Percentiles rank a stretch among this genome's conserved stretches.
Conservation (phyloP, 2,113 vertebrate species). For the Fregetta grallaria region DNA sequence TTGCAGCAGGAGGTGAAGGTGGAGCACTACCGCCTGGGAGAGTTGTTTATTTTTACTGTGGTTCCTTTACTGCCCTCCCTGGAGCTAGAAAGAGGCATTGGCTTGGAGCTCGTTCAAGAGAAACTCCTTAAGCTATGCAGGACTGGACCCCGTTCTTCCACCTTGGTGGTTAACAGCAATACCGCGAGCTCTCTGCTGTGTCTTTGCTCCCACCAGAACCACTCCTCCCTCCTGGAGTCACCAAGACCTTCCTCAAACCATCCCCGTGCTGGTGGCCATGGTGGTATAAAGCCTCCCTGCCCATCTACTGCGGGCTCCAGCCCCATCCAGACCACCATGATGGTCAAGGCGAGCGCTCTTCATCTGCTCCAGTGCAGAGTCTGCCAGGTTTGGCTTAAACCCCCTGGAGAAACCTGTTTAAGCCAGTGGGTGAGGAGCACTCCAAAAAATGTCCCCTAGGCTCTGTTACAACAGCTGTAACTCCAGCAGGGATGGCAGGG, state of each 20-base stretch:
- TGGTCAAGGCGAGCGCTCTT: background rate
- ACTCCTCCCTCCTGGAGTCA: background rate
- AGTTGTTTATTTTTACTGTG: background rate
- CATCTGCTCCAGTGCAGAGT: background rate
- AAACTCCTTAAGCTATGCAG: background rate
- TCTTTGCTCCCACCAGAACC: background rate
- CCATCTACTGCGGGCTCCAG: background rate
- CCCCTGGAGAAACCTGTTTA: background rate
- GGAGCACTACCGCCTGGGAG: background rate
- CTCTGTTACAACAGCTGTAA: background rate
- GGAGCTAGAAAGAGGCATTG: background rate
- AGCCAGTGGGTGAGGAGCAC: background rate
- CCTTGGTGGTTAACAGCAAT: background rate
- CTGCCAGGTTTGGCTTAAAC: background rate
- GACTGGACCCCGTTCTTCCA: background rate
- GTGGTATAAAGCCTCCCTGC: background rate
- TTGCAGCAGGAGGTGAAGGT: background rate
- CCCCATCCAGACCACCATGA: background rate
- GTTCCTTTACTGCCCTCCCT: background rate
- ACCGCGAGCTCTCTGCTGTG: background rate
- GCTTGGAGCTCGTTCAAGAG: background rate
- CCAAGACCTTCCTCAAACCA: background rate
- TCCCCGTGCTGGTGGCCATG: fast-evolving
- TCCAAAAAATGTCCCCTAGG: fast-evolving
- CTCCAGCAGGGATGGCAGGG: background rate